Conservation (phyloP, 2,797 vertebrate species). For the Novumbra hubbsi region DNA sequence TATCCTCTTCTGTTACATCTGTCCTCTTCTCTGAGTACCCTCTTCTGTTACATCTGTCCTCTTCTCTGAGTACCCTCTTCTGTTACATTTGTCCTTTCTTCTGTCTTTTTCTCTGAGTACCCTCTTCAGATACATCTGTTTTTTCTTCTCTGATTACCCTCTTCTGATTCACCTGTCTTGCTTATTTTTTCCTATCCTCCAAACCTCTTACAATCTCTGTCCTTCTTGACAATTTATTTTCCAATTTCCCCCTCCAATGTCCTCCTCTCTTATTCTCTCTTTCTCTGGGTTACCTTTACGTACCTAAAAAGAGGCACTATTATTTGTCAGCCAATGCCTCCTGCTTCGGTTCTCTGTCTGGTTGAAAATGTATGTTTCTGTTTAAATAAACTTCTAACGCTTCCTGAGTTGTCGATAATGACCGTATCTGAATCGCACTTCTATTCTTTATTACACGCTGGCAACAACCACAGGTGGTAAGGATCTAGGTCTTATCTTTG, state of each 20-base stretch:
- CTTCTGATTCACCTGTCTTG: background rate
- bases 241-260: background rate
- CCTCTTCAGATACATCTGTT: too few relatives aligned
- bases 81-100: background rate
- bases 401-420: constrained; percentile 48
- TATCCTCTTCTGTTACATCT: background rate
- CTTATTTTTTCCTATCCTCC: background rate
- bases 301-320: background rate
- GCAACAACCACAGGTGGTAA: constrained; percentile 81
- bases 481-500: constrained; percentile 71
- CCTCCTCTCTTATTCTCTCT: constrained; percentile 1
- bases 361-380: background rate
- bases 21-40: background rate
- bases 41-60: too few relatives aligned
- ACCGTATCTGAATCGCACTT: constrained; percentile 66
- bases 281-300: background rate
- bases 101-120: background rate
- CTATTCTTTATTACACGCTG: constrained; percentile 82
- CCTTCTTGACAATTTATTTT: background rate
- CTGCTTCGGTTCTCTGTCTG: background rate
- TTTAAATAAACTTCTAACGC: constrained; percentile 15
- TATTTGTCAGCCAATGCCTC: constrained; percentile 13
- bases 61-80: background rate
- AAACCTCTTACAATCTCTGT: background rate
- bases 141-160: background rate